Conservation (phyloP, 2,888 invertebrate genomes). For the Pelosia muscerda region DNA sequence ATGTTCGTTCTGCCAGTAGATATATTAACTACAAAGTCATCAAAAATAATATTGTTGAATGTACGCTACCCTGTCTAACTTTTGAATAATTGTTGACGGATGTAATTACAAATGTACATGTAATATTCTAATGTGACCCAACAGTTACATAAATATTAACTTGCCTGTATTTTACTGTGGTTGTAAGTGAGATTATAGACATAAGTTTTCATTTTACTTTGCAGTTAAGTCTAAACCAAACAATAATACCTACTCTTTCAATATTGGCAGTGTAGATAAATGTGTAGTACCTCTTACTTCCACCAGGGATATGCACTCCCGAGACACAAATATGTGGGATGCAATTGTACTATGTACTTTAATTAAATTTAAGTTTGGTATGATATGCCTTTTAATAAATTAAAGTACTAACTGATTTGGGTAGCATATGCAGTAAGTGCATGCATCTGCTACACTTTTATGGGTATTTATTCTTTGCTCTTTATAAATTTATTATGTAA, state of each 20-base stretch:
- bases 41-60: not conserved
- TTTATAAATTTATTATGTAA: no score
- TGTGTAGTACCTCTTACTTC: not conserved
- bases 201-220: not conserved
- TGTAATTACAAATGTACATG: not conserved
- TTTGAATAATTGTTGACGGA: no score
- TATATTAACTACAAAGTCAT: not conserved
- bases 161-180: not conserved
- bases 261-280: not conserved
- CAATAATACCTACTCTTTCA: not conserved
- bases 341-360: no score
- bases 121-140: not conserved
- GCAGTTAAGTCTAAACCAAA: not conserved
- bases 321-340: no score
- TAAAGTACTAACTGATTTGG: no score
- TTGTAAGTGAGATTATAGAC: not conserved
- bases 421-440: no score
- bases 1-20: not conserved
- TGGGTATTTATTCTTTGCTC: no score
- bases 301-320: no score
- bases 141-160: not conserved
- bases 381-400: no score
- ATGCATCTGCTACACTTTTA: no score
- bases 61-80: no score
- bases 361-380: no score